phyloP scores from a whole-genome alignment of 2,797 vertebrate species.

The Manis crassicaudata region DNA sequence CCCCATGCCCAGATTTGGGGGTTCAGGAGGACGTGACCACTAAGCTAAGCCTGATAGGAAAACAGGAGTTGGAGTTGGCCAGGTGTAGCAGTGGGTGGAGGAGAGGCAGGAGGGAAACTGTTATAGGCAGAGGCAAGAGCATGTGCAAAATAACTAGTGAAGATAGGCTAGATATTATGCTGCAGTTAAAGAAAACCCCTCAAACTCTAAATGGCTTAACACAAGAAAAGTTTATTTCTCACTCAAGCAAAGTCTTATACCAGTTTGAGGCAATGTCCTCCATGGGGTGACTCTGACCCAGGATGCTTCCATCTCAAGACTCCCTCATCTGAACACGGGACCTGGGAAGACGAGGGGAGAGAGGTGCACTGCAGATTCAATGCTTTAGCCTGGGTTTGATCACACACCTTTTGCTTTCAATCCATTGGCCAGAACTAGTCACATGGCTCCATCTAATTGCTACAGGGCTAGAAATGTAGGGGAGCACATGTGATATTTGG shows the following conservation, averaged over 20 bases:
- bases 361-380: background rate
- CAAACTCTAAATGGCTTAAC: background rate
- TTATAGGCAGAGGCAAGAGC: background rate
- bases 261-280: background rate
- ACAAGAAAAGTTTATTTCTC: background rate
- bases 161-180: background rate
- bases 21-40: background rate
- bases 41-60: background rate
- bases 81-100: background rate
- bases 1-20: background rate
- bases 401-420: background rate
- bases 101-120: background rate
- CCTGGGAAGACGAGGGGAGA: background rate
- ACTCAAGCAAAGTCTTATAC: background rate
- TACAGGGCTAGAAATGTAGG: background rate
- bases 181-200: background rate
- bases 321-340: background rate
- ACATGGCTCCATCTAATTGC: background rate
- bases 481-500: background rate
- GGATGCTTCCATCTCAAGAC: background rate
- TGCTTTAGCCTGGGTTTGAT: background rate
- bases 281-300: background rate
- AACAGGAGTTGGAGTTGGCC: background rate
- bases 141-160: background rate
- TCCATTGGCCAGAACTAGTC: background rate